A percentile compares a stretch with the other conserved stretches of the same genome.
Evolutionary conservation across 2,113 vertebrate genomes (phyloP).

Genomic region (Galbula dea): DNA sequence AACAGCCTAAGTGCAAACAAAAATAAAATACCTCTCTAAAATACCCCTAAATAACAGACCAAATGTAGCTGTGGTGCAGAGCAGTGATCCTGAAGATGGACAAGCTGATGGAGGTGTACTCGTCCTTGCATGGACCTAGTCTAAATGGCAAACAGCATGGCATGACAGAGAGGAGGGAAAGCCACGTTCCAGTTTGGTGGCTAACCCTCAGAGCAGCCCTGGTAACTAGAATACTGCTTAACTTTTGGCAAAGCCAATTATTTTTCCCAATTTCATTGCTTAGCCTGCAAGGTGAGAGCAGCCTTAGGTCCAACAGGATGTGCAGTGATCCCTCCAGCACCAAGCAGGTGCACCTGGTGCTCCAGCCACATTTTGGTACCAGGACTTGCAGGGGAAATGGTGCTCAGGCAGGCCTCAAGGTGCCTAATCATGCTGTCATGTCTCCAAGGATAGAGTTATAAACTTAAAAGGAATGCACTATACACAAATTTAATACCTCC

Average conservation of each 20-base stretch:
- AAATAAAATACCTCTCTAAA: background rate
- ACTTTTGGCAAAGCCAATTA: background rate
- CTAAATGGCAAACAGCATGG: background rate
- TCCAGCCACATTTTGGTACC: fast-evolving
- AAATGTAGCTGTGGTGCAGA: background rate
- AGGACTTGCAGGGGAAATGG: background rate
- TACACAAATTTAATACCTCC: background rate
- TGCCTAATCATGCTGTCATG: background rate
- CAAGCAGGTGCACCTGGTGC: fast-evolving
- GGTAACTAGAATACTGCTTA: background rate
- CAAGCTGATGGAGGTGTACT: background rate
- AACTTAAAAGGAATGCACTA: background rate
- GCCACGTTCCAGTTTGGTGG: fast-evolving
- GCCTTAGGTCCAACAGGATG: fast-evolving
- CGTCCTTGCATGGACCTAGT: background rate
- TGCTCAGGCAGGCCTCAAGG: background rate
- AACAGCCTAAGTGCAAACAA: background rate
- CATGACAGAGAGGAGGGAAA: background rate
- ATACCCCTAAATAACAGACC: background rate
- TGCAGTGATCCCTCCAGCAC: fast-evolving
- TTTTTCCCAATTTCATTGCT: background rate
- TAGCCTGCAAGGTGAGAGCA: background rate
- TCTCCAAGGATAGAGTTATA: background rate
- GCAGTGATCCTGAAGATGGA: background rate
- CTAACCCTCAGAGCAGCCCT: background rate